Percentiles rank a stretch among this genome's conserved stretches.
These are phyloP conservation scores for Hydraecia micacea DNA, from an alignment of 2,888 invertebrate species.

Conservation along the genomic window DNA sequence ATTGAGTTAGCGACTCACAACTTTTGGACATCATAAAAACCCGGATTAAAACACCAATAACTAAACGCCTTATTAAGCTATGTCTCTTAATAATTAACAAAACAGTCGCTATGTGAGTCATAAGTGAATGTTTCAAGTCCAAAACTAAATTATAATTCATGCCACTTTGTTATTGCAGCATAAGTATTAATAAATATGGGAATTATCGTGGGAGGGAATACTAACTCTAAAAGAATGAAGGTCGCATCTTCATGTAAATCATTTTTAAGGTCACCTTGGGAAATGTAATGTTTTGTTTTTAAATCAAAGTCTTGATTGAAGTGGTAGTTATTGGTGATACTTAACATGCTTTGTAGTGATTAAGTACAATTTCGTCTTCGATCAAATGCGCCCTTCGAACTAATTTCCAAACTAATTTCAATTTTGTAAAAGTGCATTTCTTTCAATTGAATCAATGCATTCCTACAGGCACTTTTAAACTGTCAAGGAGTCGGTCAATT, in stretches of 20 bases:
- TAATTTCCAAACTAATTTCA: neutral
- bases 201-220: constrained; percentile 62
- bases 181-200: constrained; percentile 56
- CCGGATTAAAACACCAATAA: constrained; percentile 37
- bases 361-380: neutral
- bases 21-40: constrained; percentile 30
- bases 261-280: constrained; percentile 44
- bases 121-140: constrained; percentile 48
- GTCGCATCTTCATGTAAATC: constrained; percentile 52
- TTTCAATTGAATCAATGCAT: too few relatives aligned
- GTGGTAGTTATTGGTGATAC: too few relatives aligned
- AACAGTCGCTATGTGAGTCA: constrained; percentile 49
- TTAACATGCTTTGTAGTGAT: neutral
- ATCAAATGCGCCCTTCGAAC: neutral
- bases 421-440: neutral
- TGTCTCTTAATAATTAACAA: constrained; percentile 34
- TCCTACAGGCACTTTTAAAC: too few relatives aligned
- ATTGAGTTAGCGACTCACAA: neutral
- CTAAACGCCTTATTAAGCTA: constrained; percentile 38
- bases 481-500: too few relatives aligned
- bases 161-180: constrained; percentile 12
- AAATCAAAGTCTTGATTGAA: neutral
- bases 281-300: constrained; percentile 1
- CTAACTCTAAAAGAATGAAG: constrained; percentile 54
- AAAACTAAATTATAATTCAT: constrained; percentile 55